A percentile compares a stretch with the other conserved stretches of the same genome.
phyloP scores from a whole-genome alignment of 37 sponge, comb jelly and placozoan genomes.

The Corticium candelabrum region DNA sequence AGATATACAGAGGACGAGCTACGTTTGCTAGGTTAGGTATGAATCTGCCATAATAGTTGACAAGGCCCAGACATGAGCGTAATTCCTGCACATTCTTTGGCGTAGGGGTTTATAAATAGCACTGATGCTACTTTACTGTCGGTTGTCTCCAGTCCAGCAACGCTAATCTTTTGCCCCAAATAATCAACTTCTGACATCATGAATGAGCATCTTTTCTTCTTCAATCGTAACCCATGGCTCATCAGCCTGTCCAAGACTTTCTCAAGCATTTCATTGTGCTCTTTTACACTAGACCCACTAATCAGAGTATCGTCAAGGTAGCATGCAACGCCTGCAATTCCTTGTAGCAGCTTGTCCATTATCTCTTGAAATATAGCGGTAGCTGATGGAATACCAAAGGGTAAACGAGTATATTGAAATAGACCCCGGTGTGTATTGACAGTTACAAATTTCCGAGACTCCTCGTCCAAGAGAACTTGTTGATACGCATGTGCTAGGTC shows the following conservation, averaged over 20 bases:
- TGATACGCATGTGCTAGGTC: constrained; percentile 24
- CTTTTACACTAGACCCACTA: neutral
- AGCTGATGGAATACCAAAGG: constrained; percentile 29
- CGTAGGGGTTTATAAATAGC: neutral
- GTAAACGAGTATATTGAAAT: constrained; percentile 14
- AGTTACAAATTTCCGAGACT: constrained; percentile 1
- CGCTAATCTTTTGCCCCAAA: constrained; percentile 24
- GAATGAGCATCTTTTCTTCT: constrained; percentile 19
- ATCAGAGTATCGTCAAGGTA: constrained; percentile 24
- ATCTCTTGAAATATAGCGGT: constrained; percentile 25
- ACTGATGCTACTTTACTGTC: neutral
- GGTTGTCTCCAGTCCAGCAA: constrained; percentile 17
- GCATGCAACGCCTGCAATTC: constrained; percentile 7
- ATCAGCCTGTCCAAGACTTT: constrained; percentile 14
- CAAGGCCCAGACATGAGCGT: constrained; percentile 27
- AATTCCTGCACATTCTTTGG: constrained; percentile 18
- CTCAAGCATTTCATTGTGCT: constrained; percentile 11
- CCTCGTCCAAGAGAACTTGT: constrained; percentile 22
- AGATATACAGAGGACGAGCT: constrained; percentile 10
- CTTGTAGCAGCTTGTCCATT: constrained; percentile 41
- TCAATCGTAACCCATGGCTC: constrained; percentile 16
- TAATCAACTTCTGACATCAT: constrained; percentile 11
- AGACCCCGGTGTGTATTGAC: constrained; percentile 19
- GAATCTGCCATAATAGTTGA: constrained; percentile 27
- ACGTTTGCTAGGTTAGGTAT: constrained; percentile 23